Percentiles rank a stretch among this genome's conserved stretches.
These are phyloP conservation scores for Dryococelus australis DNA, from an alignment of 2,888 invertebrate genomes.

Conservation along the genomic window DNA sequence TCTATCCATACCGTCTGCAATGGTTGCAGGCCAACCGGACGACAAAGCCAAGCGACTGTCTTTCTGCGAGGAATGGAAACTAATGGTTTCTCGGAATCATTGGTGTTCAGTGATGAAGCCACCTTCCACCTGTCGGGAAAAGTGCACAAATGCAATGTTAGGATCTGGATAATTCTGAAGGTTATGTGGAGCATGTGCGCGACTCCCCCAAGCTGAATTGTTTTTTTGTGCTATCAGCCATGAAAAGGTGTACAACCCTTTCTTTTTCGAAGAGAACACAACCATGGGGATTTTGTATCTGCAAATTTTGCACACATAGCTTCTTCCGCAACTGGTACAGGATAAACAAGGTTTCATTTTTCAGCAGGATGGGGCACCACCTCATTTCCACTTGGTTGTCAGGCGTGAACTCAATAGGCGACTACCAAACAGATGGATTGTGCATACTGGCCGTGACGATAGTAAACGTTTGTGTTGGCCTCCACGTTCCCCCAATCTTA, in stretches of 20 bases:
- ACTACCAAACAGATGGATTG: too few species aligned
- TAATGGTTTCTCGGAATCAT: too few species aligned
- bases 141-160: conserved; percentile 25
- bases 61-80: conserved; percentile 11
- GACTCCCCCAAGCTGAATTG: background rate
- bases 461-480: too few species aligned
- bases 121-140: background rate
- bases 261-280: too few species aligned
- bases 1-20: conserved; percentile 11
- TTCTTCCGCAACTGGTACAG: background rate
- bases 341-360: background rate
- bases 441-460: too few species aligned
- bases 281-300: background rate
- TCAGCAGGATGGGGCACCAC: background rate
- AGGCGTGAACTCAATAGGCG: too few species aligned
- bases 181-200: background rate
- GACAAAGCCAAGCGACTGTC: conserved; percentile 2
- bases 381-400: too few species aligned
- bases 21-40: conserved; percentile 13
- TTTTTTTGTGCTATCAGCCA: background rate
- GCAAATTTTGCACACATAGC: background rate
- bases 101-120: too few species aligned
- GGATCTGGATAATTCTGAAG: background rate
- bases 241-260: background rate
- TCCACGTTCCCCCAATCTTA: background rate